phyloP scores from a whole-genome alignment of 2,888 invertebrate species.

The Ptychoptera albimana region DNA sequence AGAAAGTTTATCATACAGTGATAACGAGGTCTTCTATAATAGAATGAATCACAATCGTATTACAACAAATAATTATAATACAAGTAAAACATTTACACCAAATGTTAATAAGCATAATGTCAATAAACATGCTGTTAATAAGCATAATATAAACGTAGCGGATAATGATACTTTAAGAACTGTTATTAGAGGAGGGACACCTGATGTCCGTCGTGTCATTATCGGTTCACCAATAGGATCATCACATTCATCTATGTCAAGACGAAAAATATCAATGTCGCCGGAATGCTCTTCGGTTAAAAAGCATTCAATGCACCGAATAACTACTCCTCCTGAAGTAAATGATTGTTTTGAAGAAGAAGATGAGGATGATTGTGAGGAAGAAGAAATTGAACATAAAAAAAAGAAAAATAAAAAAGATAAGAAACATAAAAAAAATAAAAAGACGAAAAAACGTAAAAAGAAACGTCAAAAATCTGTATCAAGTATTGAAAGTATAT shows the following conservation, averaged over 20 bases:
- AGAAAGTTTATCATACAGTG: slow-evolving; percentile 36
- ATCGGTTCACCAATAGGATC: slow-evolving; percentile 21
- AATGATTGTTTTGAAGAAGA: neutral
- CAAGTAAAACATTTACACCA: too few relatives aligned
- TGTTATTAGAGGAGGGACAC: too few relatives aligned
- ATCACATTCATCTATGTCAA: slow-evolving; percentile 13
- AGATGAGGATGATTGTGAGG: slow-evolving; percentile 31
- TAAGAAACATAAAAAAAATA: slow-evolving; percentile 58
- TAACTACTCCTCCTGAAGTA: too few relatives aligned
- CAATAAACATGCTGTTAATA: too few relatives aligned
- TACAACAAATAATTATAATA: too few relatives aligned
- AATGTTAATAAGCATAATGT: too few relatives aligned
- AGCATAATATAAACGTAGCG: too few relatives aligned
- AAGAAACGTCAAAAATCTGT: slow-evolving; percentile 48
- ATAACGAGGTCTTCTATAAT: neutral
- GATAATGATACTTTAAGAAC: too few relatives aligned
- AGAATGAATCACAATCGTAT: too few relatives aligned
- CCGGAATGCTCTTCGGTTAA: neutral
- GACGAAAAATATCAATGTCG: slow-evolving; percentile 4
- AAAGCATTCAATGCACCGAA: too few relatives aligned
- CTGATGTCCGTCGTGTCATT: slow-evolving; percentile 15
- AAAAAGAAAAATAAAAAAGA: slow-evolving; percentile 24
- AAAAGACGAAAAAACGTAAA: slow-evolving; percentile 53
- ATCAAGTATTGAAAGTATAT: slow-evolving; percentile 49
- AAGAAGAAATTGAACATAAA: slow-evolving; percentile 40